Base-by-base conservation (phyloP, 2,113 vertebrate genomes). In the Solea solea region DNA sequence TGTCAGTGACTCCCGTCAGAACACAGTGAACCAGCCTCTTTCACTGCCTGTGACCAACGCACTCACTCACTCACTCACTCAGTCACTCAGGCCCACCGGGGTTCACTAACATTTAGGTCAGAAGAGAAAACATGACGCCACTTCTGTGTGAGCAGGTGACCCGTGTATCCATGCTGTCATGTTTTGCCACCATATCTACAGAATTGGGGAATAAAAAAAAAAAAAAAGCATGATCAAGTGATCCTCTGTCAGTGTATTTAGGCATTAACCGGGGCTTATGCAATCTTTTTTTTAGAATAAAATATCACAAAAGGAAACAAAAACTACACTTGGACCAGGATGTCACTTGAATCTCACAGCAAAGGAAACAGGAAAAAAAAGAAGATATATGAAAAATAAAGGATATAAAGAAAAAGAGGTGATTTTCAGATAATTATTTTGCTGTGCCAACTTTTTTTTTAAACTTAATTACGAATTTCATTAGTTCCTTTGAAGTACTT, bases 401-500 rank as follows among this genome's bases (percentile, higher is more conserved):
- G 28, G 65, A 72, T 60, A 59, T 25, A 49, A 51, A 59, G 16
- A 27, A 69, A 59, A 42, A 48, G 52, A 82, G 74, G 72, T 80
- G 82, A 76, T 77, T 77, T 71, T 84, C 40, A 66, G 48, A 78
- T 73, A 87, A 83, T 81, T 87, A 76, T 86, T 90, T 92, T 90
- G 76, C 88, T 81, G 95, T 96, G 95, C 96, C 96, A 95, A 94
- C 90, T 84, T 90, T 82, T 3, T 46, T 74, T 81, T 81, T 12
- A 48, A 13, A 81, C 72, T 27, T 79, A 90, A 87, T 93, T 91
- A 94, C 91, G 2, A 9, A 45, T 2, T 2, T 88, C 91, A 91
- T 95, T 87, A 78, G 80, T 94, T 95, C 85, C 93, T 90, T 95
- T 94, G 90, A 93, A 94, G 94, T 95, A 93, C 94, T 93, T 97